Percentiles rank a stretch among this genome's conserved stretches.
phyloP scores from a whole-genome alignment of 2,888 invertebrate genomes.

The Apotomis betuletana region DNA sequence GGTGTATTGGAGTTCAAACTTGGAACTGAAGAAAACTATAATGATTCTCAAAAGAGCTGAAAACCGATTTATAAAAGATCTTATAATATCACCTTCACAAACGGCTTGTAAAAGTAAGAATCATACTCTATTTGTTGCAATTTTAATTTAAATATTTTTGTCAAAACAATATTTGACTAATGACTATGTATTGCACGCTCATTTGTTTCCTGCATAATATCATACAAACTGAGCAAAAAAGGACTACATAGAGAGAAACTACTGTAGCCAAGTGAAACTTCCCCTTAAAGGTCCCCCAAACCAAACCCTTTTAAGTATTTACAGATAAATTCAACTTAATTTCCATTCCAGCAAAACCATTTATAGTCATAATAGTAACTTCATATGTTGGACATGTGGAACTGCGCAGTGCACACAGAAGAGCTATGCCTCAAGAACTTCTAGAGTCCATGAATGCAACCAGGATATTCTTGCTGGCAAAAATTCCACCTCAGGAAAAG shows the following conservation, averaged over 20 bases:
- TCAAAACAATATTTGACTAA: too few relatives aligned
- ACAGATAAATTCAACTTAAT: not conserved
- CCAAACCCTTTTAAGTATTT: too few relatives aligned
- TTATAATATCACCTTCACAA: slow-evolving; percentile 53
- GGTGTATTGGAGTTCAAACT: slow-evolving; percentile 64
- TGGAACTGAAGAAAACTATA: slow-evolving; percentile 56
- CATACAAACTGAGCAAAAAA: too few relatives aligned
- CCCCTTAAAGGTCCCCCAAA: too few relatives aligned
- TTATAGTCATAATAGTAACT: slow-evolving; percentile 85
- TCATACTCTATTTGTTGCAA: not conserved
- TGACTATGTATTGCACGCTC: too few relatives aligned
- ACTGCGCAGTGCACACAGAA: slow-evolving; percentile 87
- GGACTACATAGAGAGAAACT: too few relatives aligned
- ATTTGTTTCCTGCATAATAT: too few relatives aligned
- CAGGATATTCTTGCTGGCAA: slow-evolving; percentile 88
- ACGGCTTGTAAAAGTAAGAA: slow-evolving; percentile 58
- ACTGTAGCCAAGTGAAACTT: too few relatives aligned
- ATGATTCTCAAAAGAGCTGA: slow-evolving; percentile 49
- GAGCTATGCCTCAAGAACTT: slow-evolving; percentile 84
- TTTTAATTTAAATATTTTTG: not conserved
- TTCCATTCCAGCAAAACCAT: slow-evolving; percentile 57
- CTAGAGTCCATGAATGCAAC: slow-evolving; percentile 83
- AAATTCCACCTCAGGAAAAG: slow-evolving; percentile 79
- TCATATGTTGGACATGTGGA: slow-evolving; percentile 90
- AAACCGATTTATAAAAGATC: slow-evolving; percentile 51